phyloP scores from a whole-genome alignment of 2,113 vertebrate species.

The Phalacrocorax brasilianus region DNA sequence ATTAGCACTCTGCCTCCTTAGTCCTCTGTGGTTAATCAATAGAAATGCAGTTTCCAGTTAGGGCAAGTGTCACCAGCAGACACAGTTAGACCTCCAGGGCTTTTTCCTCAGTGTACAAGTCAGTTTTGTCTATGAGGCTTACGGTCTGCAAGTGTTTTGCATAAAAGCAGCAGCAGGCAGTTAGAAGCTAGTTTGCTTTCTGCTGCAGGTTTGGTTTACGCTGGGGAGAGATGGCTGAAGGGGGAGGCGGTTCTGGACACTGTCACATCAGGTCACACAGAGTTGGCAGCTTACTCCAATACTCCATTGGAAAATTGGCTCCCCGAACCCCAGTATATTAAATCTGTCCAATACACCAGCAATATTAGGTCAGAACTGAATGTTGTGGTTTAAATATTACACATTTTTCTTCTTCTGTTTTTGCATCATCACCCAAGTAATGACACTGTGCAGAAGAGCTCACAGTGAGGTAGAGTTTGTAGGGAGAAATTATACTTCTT shows the following conservation, averaged over 20 bases:
- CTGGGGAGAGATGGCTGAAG: not conserved
- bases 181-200: not conserved
- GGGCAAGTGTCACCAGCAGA: slow-evolving; percentile 35
- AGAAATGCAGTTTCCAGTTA: slow-evolving; percentile 20
- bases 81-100: not conserved
- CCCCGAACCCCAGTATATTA: not conserved
- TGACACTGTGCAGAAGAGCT: not conserved
- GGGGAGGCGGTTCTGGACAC: not conserved
- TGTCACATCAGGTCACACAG: not conserved
- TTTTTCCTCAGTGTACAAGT: not conserved
- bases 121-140: not conserved
- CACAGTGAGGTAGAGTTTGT: not conserved
- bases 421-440: not conserved
- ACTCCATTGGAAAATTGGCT: not conserved
- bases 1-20: not conserved
- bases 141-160: not conserved
- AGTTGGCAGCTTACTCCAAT: not conserved
- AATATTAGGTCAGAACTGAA: not conserved
- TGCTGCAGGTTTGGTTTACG: not conserved
- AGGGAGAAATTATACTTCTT: not conserved
- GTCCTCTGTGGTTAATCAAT: slow-evolving; percentile 2
- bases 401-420: not conserved
- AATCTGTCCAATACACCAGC: not conserved
- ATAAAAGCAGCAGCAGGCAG: not conserved
- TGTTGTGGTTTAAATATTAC: not conserved